A percentile compares a stretch with the other conserved stretches of the same genome.
Conservation (phyloP, 92 coral and sea anemone species). For the Parazoanthus swiftii region DNA sequence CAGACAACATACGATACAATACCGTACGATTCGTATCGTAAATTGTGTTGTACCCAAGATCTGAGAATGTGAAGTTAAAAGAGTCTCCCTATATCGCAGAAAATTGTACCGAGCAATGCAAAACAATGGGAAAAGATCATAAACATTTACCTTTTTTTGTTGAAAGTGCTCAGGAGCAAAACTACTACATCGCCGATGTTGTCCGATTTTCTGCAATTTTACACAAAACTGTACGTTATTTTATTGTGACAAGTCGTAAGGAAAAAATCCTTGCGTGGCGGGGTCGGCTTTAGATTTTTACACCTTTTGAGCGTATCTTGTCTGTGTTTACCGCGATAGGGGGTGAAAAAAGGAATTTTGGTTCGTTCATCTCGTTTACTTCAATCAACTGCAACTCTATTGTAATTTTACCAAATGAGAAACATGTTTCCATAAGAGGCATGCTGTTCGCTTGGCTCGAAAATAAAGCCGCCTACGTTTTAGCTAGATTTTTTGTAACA, state of each 20-base stretch:
- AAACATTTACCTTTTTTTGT: too few species aligned
- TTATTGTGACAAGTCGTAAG: neutral
- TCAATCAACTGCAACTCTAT: neutral
- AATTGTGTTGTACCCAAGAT: neutral
- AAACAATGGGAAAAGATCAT: neutral
- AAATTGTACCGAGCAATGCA: too few species aligned
- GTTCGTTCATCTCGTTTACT: neutral
- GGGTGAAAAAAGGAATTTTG: neutral
- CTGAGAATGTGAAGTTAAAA: neutral
- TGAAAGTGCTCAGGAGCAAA: neutral
- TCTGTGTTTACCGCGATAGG: neutral
- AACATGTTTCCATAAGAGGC: neutral
- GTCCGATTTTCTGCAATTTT: neutral
- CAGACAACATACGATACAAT: too few species aligned
- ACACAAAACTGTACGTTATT: neutral
- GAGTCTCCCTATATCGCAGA: neutral
- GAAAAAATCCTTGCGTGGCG: neutral
- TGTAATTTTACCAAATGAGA: neutral
- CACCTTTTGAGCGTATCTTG: neutral
- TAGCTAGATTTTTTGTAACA: neutral
- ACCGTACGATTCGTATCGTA: neutral
- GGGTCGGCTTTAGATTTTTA: neutral
- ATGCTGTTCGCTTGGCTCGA: neutral
- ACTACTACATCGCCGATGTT: neutral
- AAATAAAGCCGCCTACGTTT: neutral